Evolutionary conservation across 1,140 invertebrate genomes (phyloP).

Genomic region (Drosophila ogumai): DNA sequence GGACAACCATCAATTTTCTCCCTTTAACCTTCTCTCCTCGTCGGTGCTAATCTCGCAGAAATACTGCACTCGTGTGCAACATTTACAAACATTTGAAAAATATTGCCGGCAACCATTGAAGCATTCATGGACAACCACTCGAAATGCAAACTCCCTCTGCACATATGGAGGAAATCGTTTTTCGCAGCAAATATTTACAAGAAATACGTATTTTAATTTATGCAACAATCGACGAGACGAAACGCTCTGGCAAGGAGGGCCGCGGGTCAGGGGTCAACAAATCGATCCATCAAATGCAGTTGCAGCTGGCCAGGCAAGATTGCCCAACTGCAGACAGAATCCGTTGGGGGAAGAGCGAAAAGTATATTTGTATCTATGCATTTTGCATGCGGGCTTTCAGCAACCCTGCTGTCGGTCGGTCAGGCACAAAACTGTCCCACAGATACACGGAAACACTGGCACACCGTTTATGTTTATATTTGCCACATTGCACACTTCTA

Average conservation of each 20-base stretch:
- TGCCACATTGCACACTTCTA: conserved; percentile 28
- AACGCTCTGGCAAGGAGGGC: conserved; percentile 22
- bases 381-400: conserved; percentile 69
- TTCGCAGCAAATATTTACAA: conserved; percentile 62
- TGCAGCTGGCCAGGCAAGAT: conserved; percentile 45
- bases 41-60: conserved; percentile 7
- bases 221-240: conserved; percentile 59
- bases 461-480: conserved; percentile 54
- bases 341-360: conserved; percentile 30
- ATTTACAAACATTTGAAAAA: conserved; percentile 26
- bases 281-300: conserved; percentile 67
- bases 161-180: conserved; percentile 46
- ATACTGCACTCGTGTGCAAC: conserved; percentile 7
- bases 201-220: conserved; percentile 67
- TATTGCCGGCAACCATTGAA: conserved; percentile 16
- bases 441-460: conserved; percentile 19
- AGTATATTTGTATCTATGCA: conserved; percentile 58
- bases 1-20: not conserved
- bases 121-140: conserved; percentile 37
- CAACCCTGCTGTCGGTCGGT: conserved; percentile 54
- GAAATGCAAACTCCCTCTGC: conserved; percentile 32
- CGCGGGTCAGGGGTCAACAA: conserved; percentile 30
- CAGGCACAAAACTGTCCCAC: conserved; percentile 42
- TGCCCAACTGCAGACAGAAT: conserved; percentile 5
- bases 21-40: not conserved